Conservation (phyloP, 2,888 invertebrate genomes). For the Scotopteryx bipunctaria region DNA sequence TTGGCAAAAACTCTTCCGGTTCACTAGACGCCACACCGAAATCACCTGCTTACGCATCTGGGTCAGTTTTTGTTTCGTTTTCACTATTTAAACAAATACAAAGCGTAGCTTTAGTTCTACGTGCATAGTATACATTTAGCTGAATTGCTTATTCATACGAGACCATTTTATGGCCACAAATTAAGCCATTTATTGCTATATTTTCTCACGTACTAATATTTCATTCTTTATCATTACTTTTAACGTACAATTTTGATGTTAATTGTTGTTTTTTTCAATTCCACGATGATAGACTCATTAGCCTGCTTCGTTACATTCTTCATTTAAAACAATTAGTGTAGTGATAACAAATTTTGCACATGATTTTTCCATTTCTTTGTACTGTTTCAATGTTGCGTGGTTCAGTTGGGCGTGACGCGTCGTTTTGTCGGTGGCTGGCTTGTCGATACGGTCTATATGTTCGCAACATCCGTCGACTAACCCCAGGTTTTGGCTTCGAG, state of each 20-base stretch:
- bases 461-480: constrained; percentile 65
- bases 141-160: constrained; percentile 48
- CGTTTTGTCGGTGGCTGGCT: constrained; percentile 71
- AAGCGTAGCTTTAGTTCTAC: constrained; percentile 44
- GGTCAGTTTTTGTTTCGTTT: constrained; percentile 69
- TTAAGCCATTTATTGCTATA: too few relatives aligned
- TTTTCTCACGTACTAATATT: constrained; percentile 38
- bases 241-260: constrained; percentile 27
- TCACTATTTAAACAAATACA: constrained; percentile 68
- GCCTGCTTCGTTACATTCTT: constrained; percentile 31
- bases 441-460: constrained; percentile 79
- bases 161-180: too few relatives aligned
- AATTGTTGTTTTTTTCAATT: constrained; percentile 18
- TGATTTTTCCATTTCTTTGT: constrained; percentile 51
- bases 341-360: constrained; percentile 55
- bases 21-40: constrained; percentile 54
- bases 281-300: constrained; percentile 19
- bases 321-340: constrained; percentile 39
- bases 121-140: constrained; percentile 44
- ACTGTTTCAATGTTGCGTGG: constrained; percentile 66
- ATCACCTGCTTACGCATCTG: constrained; percentile 65
- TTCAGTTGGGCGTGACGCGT: constrained; percentile 73
- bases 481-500: constrained; percentile 64
- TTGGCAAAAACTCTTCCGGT: constrained; percentile 57
- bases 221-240: constrained; percentile 39